phyloP scores from a whole-genome alignment of 2,888 invertebrate genomes.

The Eilema griseolum region DNA sequence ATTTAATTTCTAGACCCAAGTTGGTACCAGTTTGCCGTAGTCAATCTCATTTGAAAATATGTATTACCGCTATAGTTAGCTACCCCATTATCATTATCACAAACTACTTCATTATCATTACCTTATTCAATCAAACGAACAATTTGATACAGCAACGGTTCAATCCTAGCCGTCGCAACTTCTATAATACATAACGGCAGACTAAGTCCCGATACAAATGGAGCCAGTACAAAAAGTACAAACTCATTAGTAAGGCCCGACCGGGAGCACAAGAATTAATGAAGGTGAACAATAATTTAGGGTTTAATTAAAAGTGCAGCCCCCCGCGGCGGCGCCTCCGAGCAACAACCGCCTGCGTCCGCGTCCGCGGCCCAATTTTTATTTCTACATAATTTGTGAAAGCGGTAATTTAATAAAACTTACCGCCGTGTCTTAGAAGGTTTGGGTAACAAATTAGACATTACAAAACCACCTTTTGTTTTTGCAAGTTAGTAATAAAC shows the following conservation, averaged over 20 bases:
- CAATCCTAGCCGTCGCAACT: constrained; percentile 29
- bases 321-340: constrained; percentile 73
- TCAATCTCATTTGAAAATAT: neutral
- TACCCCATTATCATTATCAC: neutral
- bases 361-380: constrained; percentile 69
- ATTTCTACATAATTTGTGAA: constrained; percentile 84
- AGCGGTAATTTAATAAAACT: constrained; percentile 84
- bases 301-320: constrained; percentile 86
- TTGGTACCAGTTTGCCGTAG: neutral
- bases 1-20: neutral
- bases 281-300: constrained; percentile 87
- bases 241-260: constrained; percentile 82
- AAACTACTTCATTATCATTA: neutral
- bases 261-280: constrained; percentile 85
- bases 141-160: constrained; percentile 13
- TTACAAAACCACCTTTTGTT: constrained; percentile 31
- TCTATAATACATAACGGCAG: constrained; percentile 36
- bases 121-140: neutral
- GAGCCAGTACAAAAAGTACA: constrained; percentile 78
- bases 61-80: neutral
- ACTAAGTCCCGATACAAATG: constrained; percentile 57
- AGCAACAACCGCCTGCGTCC: constrained; percentile 38
- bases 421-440: constrained; percentile 52
- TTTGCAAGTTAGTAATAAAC: neutral
- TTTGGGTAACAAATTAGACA: constrained; percentile 50